Percentiles rank a stretch among this genome's conserved stretches.
Conservation (phyloP, 1,140 invertebrate species). For the Caenorhabditis remanei region DNA sequence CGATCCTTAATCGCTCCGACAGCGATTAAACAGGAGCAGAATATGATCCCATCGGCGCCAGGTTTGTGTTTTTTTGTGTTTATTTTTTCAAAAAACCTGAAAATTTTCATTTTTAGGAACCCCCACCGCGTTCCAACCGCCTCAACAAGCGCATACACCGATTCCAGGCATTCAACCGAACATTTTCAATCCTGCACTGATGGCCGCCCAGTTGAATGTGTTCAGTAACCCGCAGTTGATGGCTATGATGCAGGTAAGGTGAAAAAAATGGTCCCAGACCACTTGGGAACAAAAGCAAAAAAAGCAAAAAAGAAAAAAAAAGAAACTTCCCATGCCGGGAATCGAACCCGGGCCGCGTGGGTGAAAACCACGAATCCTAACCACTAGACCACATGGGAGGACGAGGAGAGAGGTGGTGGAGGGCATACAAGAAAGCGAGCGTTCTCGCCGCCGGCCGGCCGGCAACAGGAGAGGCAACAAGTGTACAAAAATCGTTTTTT, state of each 20-base stretch:
- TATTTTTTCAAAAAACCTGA: not conserved
- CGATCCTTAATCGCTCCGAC: not conserved
- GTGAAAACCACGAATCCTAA: slow-evolving; percentile 89
- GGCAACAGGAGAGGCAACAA: not conserved
- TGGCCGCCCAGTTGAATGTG: slow-evolving; percentile 66
- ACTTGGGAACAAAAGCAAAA: not conserved
- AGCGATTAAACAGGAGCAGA: not conserved
- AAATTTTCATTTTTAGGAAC: not conserved
- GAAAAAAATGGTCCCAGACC: not conserved
- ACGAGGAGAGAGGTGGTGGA: not conserved
- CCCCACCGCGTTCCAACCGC: slow-evolving; percentile 30
- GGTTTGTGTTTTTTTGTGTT: not conserved
- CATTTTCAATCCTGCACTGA: slow-evolving; percentile 65
- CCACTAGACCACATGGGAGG: slow-evolving; percentile 77
- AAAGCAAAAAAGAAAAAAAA: not conserved
- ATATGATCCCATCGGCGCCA: slow-evolving; percentile 7
- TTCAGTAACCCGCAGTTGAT: slow-evolving; percentile 65
- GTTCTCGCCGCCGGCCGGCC: not conserved
- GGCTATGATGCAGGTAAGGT: slow-evolving; percentile 66
- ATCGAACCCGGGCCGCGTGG: slow-evolving; percentile 87
- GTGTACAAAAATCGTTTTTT: not conserved
- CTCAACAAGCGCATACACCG: not conserved
- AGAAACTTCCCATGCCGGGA: slow-evolving; percentile 84
- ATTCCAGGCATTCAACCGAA: not conserved
- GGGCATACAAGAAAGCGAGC: not conserved